Percentiles rank a stretch among this genome's conserved stretches.
Conservation (phyloP, 2,797 vertebrate genomes). For the Erethizon dorsatum region DNA sequence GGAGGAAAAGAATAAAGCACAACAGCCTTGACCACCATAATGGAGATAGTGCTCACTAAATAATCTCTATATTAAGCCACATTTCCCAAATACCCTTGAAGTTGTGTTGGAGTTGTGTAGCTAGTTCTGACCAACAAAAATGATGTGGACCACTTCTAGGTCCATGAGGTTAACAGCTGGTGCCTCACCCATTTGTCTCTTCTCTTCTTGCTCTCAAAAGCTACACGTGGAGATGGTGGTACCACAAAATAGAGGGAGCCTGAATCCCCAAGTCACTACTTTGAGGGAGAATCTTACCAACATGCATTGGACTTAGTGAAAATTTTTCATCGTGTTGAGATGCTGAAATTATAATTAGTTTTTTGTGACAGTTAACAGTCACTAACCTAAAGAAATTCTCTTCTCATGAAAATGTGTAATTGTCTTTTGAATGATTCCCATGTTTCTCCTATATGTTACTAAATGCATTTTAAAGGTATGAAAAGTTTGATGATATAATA, state of each 20-base stretch:
- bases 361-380: neutral
- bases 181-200: neutral
- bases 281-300: constrained; percentile 13
- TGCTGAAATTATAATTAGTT: neutral
- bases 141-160: neutral
- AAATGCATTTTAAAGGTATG: constrained; percentile 34
- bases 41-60: neutral
- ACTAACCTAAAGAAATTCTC: neutral
- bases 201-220: neutral
- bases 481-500: constrained; percentile 4
- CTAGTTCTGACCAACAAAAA: neutral
- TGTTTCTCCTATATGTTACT: neutral
- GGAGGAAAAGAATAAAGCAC: neutral
- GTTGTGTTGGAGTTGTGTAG: neutral
- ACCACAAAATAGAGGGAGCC: neutral
- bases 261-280: neutral
- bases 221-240: neutral
- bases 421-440: constrained; percentile 7
- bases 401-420: constrained; percentile 15
- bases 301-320: neutral
- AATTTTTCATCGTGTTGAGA: constrained; percentile 2
- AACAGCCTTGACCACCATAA: neutral
- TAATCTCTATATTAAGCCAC: neutral
- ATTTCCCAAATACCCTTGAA: neutral
- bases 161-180: neutral